Base-by-base conservation (phyloP, 2,797 vertebrate genomes). In the Naso thynnoides region DNA sequence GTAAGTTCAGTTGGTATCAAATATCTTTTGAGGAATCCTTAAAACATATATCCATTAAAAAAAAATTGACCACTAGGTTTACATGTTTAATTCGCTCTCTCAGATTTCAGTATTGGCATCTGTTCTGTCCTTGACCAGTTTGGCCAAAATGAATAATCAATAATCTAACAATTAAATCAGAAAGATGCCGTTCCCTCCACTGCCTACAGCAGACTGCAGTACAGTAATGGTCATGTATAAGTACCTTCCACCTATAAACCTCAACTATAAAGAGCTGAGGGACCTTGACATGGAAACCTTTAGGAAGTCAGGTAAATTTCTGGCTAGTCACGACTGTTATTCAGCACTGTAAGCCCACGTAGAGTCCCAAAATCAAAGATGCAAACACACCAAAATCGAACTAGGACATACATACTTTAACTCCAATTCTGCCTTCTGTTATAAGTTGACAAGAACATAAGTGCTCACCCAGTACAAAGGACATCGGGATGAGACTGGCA, bases 401-500 rank as follows among this genome's bases (percentile, higher is more conserved):
- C 3, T 39, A 11, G 38, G 39, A 19, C 13, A 48, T 2, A 42
- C 8, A 23, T 21, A 19, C 41, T 23, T 8, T 6, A 29, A 27
- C 59, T 60, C 8, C 45, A 23, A 13, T 13, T 27, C 41, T 49
- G 27, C 6, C 29, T 8, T 19, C 24, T 68, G 39, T 54, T 39
- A 6, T 47, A 38, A 10, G 3, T 15, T 44, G 19, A 54, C 1
- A 18, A 24, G 19, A 52, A 39, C 13, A 55, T 13, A 1, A 29
- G 61, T 16, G 16, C 92, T 90, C 87, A 98, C 97, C 97, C 14
- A 98, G 89, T 5, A 98, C 97, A 52, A 98, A 98, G 53, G 97
- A 97, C 90, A 98, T 95, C 0, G 97, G 97, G 84, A 98, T 98
- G 77, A 98, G 96, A 72, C 96, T 97, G 90, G 96, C 95, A 0